Evolutionary conservation across 2,797 vertebrate species (phyloP).

Genomic region (Tolypeutes matacus): DNA sequence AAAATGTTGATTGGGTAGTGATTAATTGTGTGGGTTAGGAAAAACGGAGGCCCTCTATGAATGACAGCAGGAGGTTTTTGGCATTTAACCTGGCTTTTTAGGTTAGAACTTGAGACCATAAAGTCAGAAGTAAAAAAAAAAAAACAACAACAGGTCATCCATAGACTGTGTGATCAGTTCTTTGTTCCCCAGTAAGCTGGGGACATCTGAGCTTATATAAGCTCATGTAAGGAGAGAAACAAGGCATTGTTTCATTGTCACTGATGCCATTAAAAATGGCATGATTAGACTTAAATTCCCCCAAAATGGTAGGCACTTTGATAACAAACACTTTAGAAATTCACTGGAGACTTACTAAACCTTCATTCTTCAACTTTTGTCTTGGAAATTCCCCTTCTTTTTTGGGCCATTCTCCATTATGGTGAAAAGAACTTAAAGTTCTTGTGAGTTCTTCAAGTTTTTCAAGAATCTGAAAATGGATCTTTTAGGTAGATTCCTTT

Average conservation of each 20-base stretch:
- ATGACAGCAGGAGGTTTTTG: neutral
- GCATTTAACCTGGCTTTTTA: neutral
- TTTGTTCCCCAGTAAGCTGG: no score
- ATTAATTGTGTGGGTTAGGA: neutral
- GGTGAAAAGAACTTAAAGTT: neutral
- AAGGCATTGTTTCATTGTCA: neutral
- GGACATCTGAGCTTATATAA: neutral
- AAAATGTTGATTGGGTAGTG: neutral
- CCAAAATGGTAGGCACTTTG: neutral
- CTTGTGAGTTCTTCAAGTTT: neutral
- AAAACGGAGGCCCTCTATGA: neutral
- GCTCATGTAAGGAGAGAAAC: neutral
- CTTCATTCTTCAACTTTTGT: neutral
- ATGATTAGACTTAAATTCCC: neutral
- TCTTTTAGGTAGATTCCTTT: neutral
- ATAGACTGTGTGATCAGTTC: neutral
- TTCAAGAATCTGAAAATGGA: neutral
- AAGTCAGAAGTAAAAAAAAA: neutral
- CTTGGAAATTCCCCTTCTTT: slow-evolving; percentile 29
- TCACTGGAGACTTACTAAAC: neutral
- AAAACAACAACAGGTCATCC: no score
- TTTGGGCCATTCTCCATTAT: neutral
- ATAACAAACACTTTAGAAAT: neutral
- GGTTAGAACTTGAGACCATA: neutral
- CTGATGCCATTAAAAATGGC: neutral